Conservation (phyloP, 2,797 vertebrate genomes). For the Pterois miles region DNA sequence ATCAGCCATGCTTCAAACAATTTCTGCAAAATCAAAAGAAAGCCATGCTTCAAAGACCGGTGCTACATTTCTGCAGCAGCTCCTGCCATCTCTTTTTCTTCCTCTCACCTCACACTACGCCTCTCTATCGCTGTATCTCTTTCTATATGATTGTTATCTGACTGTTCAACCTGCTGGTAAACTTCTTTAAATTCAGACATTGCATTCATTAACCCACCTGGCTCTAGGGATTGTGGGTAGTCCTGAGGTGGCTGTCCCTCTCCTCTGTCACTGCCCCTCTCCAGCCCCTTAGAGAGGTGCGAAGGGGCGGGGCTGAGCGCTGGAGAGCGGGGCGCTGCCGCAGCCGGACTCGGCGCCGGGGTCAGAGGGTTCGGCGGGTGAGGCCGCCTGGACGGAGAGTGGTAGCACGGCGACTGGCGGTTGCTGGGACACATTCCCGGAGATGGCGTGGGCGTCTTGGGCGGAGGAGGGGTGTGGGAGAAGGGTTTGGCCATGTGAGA, state of each 20-base stretch:
- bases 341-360: conserved; percentile 82
- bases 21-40: conserved; percentile 78
- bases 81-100: conserved; percentile 15
- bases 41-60: conserved; percentile 70
- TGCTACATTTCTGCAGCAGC: conserved; percentile 29
- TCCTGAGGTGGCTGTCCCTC: conserved; percentile 88
- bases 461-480: conserved; percentile 85
- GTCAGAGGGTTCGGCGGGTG: conserved; percentile 86
- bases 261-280: conserved; percentile 85
- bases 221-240: conserved; percentile 88
- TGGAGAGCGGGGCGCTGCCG: conserved; percentile 86
- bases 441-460: conserved; percentile 83
- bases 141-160: conserved; percentile 7
- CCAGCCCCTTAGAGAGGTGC: conserved; percentile 85
- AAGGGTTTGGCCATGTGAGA: conserved; percentile 89
- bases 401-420: conserved; percentile 92
- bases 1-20: conserved; percentile 67
- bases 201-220: conserved; percentile 75
- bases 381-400: conserved; percentile 85
- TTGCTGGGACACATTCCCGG: conserved; percentile 83
- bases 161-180: no score
- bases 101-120: conserved; percentile 6
- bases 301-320: conserved; percentile 87
- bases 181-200: conserved; percentile 6
- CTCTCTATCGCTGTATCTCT: conserved; percentile 10